Evolutionary conservation across 2,888 invertebrate species (phyloP).

Genomic region (Ormyrus pomaceus): DNA sequence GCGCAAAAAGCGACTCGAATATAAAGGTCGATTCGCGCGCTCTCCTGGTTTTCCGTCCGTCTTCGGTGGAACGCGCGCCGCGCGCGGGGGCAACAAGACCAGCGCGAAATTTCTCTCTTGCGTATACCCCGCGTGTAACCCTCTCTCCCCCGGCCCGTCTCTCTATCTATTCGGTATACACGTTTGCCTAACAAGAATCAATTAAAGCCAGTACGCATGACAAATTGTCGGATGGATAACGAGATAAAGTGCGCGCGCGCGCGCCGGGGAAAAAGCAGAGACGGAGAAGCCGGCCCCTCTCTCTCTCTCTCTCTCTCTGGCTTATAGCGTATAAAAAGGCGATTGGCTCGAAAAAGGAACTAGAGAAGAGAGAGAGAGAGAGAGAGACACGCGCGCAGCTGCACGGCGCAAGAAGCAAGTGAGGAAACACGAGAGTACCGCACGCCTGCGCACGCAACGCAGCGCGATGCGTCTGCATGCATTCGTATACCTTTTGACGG

Average conservation of each 20-base stretch:
- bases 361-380: neutral
- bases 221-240: constrained; percentile 47
- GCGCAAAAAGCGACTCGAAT: constrained; percentile 10
- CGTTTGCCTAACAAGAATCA: constrained; percentile 42
- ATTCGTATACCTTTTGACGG: constrained; percentile 12
- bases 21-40: neutral
- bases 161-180: constrained; percentile 8
- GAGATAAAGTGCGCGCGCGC: constrained; percentile 35
- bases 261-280: constrained; percentile 6
- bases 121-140: neutral
- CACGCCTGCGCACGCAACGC: no score
- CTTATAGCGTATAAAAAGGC: neutral
- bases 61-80: neutral
- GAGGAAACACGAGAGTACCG: no score
- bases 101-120: no score
- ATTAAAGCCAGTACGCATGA: constrained; percentile 45
- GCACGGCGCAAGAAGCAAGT: no score
- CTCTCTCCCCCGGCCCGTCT: neutral
- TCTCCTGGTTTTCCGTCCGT: constrained; percentile 15
- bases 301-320: no score
- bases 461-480: no score
- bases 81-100: no score
- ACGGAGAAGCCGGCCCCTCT: neutral
- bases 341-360: neutral
- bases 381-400: neutral